Base-by-base conservation (phyloP, 2,888 invertebrate genomes). In the Stomorhina lunata region DNA sequence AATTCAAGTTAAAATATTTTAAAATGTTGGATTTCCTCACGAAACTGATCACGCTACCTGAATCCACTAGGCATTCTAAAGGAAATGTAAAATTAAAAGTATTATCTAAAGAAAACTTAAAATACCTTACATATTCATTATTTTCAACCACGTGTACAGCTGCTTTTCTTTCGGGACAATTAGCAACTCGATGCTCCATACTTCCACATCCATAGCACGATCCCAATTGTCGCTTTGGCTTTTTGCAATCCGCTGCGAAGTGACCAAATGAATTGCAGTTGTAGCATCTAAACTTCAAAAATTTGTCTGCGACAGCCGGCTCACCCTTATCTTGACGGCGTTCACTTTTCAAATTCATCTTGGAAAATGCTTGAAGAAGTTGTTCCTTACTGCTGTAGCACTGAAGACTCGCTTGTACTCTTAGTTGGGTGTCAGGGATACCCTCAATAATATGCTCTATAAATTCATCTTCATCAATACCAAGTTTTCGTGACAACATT, bases 51-150 rank as follows among this genome's bases (percentile, higher is more conserved):
- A 12, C 2, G 7, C 66, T 53, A 2, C 66, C 66, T 2, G 66
- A 53, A 5, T 53, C 50, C 0, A 66, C 10, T 10, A 34, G 9
- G 34, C 22, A 57, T 17, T 57, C 57, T 32, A 34, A 32, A 5
- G 20, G 17, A 63, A 43, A 43, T 12, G 10, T 2, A 48, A 9
- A n/a, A 50, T 65, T 65, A 65, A 22, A 65, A 34, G 34, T 50
- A 34, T 4, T 0, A 22, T 34, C 6, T 15, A 22, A 22, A n/a
- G 1, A 50, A 48, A 65, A 65, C 48, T 65, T 50, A 65, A 50
- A 65, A 50, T 65, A 50, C 2, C 40, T 59, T 40, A 20, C 34
- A 59, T 12, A 25, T n/a, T n/a, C n/a, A n/a, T n/a, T n/a, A n/a
- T n/a, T n/a, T n/a, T n/a, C n/a, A n/a, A n/a, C n/a, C n/a, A n/a